A percentile compares a stretch with the other conserved stretches of the same genome.
Evolutionary conservation across 2,888 invertebrate species (phyloP).

Genomic region (Synergus itoensis): DNA sequence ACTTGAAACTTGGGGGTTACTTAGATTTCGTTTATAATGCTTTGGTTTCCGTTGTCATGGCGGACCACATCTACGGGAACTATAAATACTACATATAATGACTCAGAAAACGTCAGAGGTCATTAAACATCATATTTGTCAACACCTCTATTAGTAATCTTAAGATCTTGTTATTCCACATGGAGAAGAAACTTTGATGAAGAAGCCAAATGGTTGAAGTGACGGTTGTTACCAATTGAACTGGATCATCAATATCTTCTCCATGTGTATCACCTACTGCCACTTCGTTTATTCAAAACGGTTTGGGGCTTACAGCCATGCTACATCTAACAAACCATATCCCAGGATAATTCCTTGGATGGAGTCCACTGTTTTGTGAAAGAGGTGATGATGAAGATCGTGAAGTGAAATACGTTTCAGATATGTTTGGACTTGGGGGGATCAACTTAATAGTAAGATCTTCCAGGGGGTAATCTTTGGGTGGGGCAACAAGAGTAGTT

Average conservation of each 20-base stretch:
- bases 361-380: slow-evolving; percentile 23
- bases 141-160: background rate
- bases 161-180: background rate
- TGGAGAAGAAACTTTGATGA: background rate
- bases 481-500: background rate
- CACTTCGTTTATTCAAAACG: background rate
- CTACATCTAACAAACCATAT: background rate
- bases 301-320: background rate
- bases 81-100: background rate
- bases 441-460: background rate
- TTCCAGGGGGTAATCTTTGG: background rate
- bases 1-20: background rate
- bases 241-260: background rate
- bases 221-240: background rate
- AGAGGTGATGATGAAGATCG: background rate
- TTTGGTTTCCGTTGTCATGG: background rate
- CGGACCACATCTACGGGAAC: background rate
- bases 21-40: background rate
- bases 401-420: background rate
- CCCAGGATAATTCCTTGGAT: background rate
- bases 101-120: background rate
- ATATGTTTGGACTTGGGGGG: background rate
- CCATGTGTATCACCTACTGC: background rate
- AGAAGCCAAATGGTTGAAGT: background rate
- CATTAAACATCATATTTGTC: background rate